Conservation (phyloP, 1,140 invertebrate genomes). For the Sarcophaga bullata region DNA sequence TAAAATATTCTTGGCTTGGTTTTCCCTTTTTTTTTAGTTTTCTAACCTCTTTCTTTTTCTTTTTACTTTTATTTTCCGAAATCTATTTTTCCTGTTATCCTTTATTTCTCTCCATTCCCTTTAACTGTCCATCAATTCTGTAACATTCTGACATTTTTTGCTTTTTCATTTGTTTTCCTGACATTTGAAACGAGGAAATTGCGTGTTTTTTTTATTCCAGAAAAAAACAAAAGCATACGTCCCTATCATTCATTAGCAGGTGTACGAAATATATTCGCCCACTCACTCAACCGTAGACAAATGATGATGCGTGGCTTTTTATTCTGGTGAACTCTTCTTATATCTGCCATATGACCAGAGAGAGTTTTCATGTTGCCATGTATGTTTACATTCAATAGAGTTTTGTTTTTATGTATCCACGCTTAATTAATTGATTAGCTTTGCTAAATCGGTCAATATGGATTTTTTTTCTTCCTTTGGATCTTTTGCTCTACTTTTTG, state of each 20-base stretch:
- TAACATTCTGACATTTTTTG: constrained; percentile 40
- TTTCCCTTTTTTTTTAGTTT: too few relatives aligned
- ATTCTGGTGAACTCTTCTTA: not conserved
- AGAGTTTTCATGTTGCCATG: not conserved
- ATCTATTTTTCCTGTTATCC: not conserved
- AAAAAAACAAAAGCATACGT: not conserved
- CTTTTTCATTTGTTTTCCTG: constrained; percentile 38
- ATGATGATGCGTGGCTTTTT: constrained; percentile 36
- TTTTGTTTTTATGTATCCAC: constrained; percentile 22
- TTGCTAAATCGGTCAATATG: constrained; percentile 48
- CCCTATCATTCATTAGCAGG: not conserved
- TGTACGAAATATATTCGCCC: not conserved
- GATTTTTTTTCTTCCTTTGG: constrained; percentile 35
- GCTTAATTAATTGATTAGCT: constrained; percentile 48
- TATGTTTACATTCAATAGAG: too few relatives aligned
- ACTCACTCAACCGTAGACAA: not conserved
- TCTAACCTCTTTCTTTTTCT: too few relatives aligned
- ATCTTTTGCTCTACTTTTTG: constrained; percentile 21
- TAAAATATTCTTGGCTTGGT: too few relatives aligned
- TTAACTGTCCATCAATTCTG: not conserved
- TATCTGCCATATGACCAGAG: too few relatives aligned
- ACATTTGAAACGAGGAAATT: constrained; percentile 21
- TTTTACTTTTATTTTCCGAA: too few relatives aligned
- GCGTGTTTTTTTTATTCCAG: constrained; percentile 3
- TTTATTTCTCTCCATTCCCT: not conserved